Percentiles rank a stretch among this genome's conserved stretches.
phyloP scores from a whole-genome alignment of 2,113 vertebrate species.

The Lipophrys pholis region DNA sequence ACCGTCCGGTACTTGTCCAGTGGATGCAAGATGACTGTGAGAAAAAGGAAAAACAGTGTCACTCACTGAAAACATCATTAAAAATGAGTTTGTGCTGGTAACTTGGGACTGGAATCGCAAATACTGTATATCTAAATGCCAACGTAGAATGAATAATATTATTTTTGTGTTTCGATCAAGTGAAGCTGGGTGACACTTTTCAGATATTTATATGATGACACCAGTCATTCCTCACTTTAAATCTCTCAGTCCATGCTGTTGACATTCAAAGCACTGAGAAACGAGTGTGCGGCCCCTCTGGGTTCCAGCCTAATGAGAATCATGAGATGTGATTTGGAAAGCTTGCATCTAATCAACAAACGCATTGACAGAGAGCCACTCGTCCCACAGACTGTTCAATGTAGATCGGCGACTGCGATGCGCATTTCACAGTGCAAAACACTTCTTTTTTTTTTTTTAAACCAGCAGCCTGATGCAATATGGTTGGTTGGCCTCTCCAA shows the following conservation, averaged over 20 bases:
- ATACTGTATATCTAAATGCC: too few relatives aligned
- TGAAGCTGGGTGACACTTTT: too few relatives aligned
- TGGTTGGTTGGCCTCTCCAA: slow-evolving; percentile 49
- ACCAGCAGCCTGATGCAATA: slow-evolving; percentile 65
- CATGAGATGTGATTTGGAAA: slow-evolving; percentile 52
- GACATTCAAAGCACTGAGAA: slow-evolving; percentile 20
- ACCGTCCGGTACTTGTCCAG: slow-evolving; percentile 79
- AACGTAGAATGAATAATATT: too few relatives aligned
- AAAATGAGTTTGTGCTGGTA: neutral
- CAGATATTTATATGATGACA: too few relatives aligned
- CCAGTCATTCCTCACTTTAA: too few relatives aligned
- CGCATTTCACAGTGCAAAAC: slow-evolving; percentile 40
- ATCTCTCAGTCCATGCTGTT: neutral
- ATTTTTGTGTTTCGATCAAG: too few relatives aligned
- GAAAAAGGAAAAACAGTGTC: slow-evolving; percentile 25
- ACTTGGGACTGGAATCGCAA: neutral
- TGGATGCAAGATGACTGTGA: slow-evolving; percentile 76
- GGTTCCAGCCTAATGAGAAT: slow-evolving; percentile 51
- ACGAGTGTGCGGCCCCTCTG: slow-evolving; percentile 14
- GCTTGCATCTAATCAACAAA: slow-evolving; percentile 41
- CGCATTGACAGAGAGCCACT: neutral
- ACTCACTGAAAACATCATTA: slow-evolving; percentile 7
- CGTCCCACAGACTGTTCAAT: slow-evolving; percentile 17
- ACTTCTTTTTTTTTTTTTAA: slow-evolving; percentile 19
- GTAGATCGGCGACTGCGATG: neutral